These are phyloP conservation scores for Nestor notabilis DNA, from an alignment of 2,113 vertebrate genomes.

Conservation along the genomic window DNA sequence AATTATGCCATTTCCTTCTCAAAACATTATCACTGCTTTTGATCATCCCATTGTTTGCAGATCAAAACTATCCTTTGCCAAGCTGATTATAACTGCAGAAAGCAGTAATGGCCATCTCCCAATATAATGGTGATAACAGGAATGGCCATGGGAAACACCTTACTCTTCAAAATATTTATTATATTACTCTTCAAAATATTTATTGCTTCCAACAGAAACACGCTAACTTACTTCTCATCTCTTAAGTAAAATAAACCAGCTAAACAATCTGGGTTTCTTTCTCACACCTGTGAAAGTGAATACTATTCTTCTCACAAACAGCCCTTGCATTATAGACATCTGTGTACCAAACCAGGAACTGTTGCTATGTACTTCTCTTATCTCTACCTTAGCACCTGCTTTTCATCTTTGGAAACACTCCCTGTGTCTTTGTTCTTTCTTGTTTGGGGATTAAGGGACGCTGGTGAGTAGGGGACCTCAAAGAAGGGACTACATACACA, in stretches of 20 bases:
- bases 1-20: slow-evolving; percentile 47
- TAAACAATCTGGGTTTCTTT: not conserved
- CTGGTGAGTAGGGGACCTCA: not conserved
- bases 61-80: slow-evolving; percentile 2
- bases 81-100: not conserved
- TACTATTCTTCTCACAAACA: not conserved
- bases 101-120: not conserved
- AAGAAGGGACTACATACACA: not conserved
- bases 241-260: not conserved
- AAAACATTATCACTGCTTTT: slow-evolving; percentile 47
- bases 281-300: not conserved
- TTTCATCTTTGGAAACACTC: not conserved
- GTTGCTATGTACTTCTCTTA: not conserved
- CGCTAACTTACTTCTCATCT: not conserved
- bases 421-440: not conserved
- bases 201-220: not conserved
- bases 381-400: not conserved
- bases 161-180: not conserved
- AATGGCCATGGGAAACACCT: not conserved
- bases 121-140: not conserved
- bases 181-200: not conserved
- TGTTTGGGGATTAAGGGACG: not conserved
- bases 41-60: slow-evolving; percentile 17
- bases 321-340: not conserved
- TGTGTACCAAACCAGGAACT: not conserved